Evolutionary conservation across 2,797 vertebrate species (phyloP).

Genomic region (Clarias platycephalus): DNA sequence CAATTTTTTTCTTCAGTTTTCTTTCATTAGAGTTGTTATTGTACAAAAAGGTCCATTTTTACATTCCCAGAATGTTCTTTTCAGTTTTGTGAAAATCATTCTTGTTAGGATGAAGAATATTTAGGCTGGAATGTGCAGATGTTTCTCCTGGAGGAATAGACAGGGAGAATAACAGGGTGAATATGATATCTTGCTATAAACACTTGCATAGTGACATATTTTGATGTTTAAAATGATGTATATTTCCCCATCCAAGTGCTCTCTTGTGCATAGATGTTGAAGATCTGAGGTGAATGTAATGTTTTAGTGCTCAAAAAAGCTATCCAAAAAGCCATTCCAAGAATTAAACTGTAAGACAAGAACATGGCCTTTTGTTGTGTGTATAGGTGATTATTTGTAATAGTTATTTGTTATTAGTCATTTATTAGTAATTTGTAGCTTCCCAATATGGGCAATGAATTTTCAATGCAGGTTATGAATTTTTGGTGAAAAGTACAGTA

Average conservation of each 20-base stretch:
- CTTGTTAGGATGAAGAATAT: conserved; percentile 40
- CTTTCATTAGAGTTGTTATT: conserved; percentile 13
- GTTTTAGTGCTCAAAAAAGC: not conserved
- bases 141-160: conserved; percentile 66
- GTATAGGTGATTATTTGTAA: too few species aligned
- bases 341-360: too few species aligned
- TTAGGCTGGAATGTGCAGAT: conserved; percentile 65
- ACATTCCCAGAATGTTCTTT: not conserved
- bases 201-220: not conserved
- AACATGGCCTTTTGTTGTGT: too few species aligned
- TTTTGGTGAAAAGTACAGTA: too few species aligned
- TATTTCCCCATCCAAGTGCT: not conserved
- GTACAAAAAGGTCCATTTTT: not conserved
- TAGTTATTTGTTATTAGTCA: too few species aligned
- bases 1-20: not conserved
- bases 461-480: too few species aligned
- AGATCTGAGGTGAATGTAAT: not conserved
- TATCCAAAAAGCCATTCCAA: too few species aligned
- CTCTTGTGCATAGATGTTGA: not conserved
- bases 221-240: not conserved
- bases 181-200: not conserved
- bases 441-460: too few species aligned
- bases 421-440: too few species aligned
- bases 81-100: conserved; percentile 1
- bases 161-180: not conserved